A percentile compares a stretch with the other conserved stretches of the same genome.
Conservation (phyloP, 1,140 invertebrate species). For the Polyergus mexicanus region DNA sequence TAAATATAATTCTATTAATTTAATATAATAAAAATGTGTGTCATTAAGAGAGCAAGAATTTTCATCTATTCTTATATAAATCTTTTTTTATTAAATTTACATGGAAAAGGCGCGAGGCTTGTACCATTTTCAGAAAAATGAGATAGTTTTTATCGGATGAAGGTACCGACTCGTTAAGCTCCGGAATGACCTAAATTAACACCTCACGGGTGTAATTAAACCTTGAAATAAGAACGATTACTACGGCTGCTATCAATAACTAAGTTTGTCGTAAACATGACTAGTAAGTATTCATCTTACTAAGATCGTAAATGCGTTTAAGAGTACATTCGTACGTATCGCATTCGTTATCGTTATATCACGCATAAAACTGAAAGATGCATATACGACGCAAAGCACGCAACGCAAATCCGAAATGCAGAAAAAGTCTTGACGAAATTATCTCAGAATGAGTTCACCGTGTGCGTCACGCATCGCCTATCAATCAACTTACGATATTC, state of each 20-base stretch:
- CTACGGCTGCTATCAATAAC: conserved; percentile 31
- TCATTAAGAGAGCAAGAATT: neutral
- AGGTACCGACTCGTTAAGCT: conserved; percentile 49
- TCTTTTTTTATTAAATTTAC: neutral
- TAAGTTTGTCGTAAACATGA: conserved; percentile 37
- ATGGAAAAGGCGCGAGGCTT: neutral
- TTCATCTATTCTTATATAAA: neutral
- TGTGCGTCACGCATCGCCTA: neutral
- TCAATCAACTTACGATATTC: neutral
- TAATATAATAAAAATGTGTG: neutral
- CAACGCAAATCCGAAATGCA: neutral
- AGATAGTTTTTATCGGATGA: conserved; percentile 19
- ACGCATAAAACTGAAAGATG: neutral
- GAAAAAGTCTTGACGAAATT: neutral
- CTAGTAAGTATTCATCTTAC: neutral
- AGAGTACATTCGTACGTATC: neutral
- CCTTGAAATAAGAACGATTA: conserved; percentile 14
- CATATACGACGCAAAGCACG: neutral
- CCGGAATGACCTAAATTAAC: conserved; percentile 55
- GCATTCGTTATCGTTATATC: neutral
- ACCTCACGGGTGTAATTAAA: conserved; percentile 51
- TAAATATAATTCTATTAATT: neutral
- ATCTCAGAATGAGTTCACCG: neutral
- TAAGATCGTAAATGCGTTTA: neutral
- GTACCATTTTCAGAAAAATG: conserved; percentile 3